Percentiles rank a stretch among this genome's conserved stretches.
Conservation (phyloP, 2,113 vertebrate genomes). For the Pheucticus melanocephalus region DNA sequence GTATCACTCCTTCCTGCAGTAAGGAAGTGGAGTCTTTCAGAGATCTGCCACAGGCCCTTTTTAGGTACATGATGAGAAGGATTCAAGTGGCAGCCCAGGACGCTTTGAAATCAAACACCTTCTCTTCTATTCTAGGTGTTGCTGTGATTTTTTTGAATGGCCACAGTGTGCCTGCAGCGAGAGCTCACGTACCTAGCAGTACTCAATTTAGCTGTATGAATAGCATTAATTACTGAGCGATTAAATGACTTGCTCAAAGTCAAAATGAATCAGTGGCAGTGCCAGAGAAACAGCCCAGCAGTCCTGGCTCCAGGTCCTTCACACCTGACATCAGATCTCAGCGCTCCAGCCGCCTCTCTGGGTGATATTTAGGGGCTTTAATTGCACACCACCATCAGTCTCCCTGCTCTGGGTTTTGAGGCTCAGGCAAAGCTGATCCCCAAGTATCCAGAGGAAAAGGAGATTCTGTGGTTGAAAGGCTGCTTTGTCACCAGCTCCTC, state of each 20-base stretch:
- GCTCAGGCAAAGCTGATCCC: background rate
- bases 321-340: background rate
- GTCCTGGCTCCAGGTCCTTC: background rate
- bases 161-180: constrained; percentile 11
- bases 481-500: background rate
- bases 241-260: constrained; percentile 60
- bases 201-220: constrained; percentile 56
- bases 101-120: constrained; percentile 45
- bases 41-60: background rate
- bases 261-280: constrained; percentile 34
- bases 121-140: constrained; percentile 22
- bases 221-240: constrained; percentile 55
- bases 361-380: background rate
- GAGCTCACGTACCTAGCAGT: constrained; percentile 3
- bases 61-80: background rate
- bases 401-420: background rate
- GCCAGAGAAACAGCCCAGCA: background rate
- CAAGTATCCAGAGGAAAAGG: background rate
- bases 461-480: background rate
- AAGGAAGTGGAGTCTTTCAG: background rate
- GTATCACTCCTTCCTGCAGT: background rate
- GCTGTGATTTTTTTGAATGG: constrained; percentile 56
- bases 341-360: background rate
- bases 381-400: background rate
- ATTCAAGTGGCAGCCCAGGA: constrained; percentile 42